Conservation (phyloP, 1,140 invertebrate species). For the Chlorops oryzae region DNA sequence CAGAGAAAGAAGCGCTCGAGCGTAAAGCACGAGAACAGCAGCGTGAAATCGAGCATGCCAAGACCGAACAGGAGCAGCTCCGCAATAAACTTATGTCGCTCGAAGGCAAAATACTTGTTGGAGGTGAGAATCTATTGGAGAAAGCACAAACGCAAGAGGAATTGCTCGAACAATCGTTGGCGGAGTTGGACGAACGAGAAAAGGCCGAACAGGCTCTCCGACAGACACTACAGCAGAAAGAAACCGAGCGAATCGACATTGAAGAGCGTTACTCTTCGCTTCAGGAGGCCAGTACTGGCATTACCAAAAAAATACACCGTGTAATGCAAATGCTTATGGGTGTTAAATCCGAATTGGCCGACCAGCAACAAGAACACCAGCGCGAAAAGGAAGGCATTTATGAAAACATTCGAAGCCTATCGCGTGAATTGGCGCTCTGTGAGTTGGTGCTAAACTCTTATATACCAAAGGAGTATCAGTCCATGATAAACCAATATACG, state of each 20-base stretch:
- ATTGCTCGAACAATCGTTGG: slow-evolving; percentile 82
- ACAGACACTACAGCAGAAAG: slow-evolving; percentile 77
- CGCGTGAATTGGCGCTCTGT: slow-evolving; percentile 84
- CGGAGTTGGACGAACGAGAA: slow-evolving; percentile 79
- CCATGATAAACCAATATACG: slow-evolving; percentile 86
- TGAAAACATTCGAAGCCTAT: slow-evolving; percentile 84
- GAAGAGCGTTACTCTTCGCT: slow-evolving; percentile 93
- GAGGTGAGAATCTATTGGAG: slow-evolving; percentile 96
- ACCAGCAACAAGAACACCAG: slow-evolving; percentile 90
- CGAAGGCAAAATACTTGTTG: slow-evolving; percentile 94
- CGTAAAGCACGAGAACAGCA: slow-evolving; percentile 54
- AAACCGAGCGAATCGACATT: slow-evolving; percentile 87
- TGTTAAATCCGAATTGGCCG: slow-evolving; percentile 79
- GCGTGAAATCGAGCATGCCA: slow-evolving; percentile 53
- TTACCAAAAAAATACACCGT: slow-evolving; percentile 89
- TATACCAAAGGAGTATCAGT: slow-evolving; percentile 90
- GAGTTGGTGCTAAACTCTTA: slow-evolving; percentile 80
- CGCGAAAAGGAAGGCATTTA: slow-evolving; percentile 92
- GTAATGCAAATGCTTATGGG: slow-evolving; percentile 74
- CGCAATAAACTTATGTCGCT: slow-evolving; percentile 82
- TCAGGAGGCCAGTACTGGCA: slow-evolving; percentile 87
- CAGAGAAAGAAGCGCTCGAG: slow-evolving; percentile 59
- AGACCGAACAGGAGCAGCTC: slow-evolving; percentile 63
- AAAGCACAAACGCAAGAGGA: slow-evolving; percentile 93
- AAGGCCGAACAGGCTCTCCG: slow-evolving; percentile 77